Conservation (phyloP, 2,888 invertebrate species). For the Ceramica pisi region DNA sequence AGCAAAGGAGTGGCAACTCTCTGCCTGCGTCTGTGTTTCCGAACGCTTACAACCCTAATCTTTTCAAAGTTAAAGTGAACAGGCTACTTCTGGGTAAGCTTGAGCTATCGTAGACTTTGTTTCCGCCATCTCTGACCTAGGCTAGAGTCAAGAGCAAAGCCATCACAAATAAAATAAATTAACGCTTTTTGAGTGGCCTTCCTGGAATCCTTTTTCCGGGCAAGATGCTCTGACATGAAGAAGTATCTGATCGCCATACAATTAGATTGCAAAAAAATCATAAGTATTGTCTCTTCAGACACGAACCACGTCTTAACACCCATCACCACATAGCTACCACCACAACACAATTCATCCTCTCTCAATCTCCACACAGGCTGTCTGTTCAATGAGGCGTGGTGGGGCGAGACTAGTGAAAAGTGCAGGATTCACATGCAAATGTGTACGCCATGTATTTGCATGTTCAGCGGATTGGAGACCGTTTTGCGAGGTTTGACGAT, state of each 20-base stretch:
- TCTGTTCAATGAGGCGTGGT: conserved; percentile 54
- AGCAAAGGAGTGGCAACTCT: too few species aligned
- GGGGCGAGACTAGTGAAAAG: conserved; percentile 66
- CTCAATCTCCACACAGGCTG: conserved; percentile 24
- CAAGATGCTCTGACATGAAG: too few species aligned
- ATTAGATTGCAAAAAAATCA: not conserved
- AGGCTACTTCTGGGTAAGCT: too few species aligned
- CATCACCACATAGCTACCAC: not conserved
- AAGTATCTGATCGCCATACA: not conserved
- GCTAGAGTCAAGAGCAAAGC: too few species aligned
- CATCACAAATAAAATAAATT: too few species aligned
- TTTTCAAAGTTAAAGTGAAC: too few species aligned
- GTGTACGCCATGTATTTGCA: conserved; percentile 69
- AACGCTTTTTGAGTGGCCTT: too few species aligned
- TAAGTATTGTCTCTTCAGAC: not conserved
- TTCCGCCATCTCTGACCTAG: too few species aligned
- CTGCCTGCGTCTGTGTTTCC: too few species aligned
- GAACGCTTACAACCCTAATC: too few species aligned
- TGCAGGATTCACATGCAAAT: conserved; percentile 77
- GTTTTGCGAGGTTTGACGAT: conserved; percentile 48
- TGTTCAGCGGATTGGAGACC: conserved; percentile 67
- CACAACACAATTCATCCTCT: not conserved
- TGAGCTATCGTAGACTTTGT: too few species aligned
- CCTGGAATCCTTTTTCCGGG: too few species aligned
- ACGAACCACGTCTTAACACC: not conserved